Base-by-base conservation (phyloP, 30 jellyfish, hydroid and myxozoan genomes). In the Pseudorhiza aurosa region DNA sequence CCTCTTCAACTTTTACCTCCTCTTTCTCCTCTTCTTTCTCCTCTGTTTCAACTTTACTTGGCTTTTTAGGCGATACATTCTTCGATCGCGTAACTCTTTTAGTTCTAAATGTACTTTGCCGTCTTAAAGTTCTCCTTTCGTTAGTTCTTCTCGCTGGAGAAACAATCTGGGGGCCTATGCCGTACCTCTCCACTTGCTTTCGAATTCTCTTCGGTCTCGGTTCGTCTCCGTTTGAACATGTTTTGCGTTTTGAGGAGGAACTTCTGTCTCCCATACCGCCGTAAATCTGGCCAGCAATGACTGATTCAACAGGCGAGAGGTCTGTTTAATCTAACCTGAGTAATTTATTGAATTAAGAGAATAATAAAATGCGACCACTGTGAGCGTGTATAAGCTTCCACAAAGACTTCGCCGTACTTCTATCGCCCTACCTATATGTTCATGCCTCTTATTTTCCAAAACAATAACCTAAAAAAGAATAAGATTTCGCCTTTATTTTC, bases 301-400 rank as follows among this genome's bases (percentile, higher is more conserved):
- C 83, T 70, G 83, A 70, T 42, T 46, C 83, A 70, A 57, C 83
- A 70, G 83, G 83, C 83, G 83, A 70, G 68, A 70, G 25, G 79
- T 40, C 88, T 76, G 88, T 76, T 76, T 76, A 60, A 76, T 76
- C 75, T 76, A 33, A 39, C 88, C 88, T 40, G 88, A 76, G 88
- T 76, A 76, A 76, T 76, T 76, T 76, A 76, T 76, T 76, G 88
- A 76, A 76, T 76, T 76, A 76, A 53, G 59, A 76, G 88, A 76
- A 76, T 76, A 59, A 76, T 60, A 58, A 57, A 60, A 57, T 58
- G 88, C 88, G 88, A 59, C 88, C 88, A 76, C 88, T 76, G 88
- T 57, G 88, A 57, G 75, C 88, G 88, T 76, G 88, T 60, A 76
- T 76, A 58, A 60, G 83, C 83, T 22, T 57, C 79, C 70, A 76